Conservation (phyloP, 2,888 invertebrate species). For the Pharmacophagus antenor region DNA sequence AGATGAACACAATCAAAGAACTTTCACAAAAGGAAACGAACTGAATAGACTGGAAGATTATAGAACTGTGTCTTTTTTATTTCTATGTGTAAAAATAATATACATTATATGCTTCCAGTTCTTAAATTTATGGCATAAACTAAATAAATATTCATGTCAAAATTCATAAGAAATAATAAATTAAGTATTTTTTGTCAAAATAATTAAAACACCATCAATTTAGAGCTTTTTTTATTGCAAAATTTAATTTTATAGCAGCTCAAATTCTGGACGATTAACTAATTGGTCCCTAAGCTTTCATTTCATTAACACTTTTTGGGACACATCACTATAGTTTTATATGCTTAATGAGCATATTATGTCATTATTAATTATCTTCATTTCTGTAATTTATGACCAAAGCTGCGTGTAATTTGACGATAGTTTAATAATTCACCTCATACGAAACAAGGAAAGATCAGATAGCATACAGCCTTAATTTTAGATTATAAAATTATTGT, state of each 20-base stretch:
- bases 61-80: too few relatives aligned
- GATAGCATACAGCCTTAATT: too few relatives aligned
- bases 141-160: not conserved
- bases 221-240: too few relatives aligned
- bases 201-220: not conserved
- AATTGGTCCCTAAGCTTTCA: not conserved
- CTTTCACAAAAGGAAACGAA: not conserved
- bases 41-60: conserved; percentile 4
- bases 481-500: too few relatives aligned
- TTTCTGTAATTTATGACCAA: not conserved
- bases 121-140: not conserved
- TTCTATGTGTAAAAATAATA: too few relatives aligned
- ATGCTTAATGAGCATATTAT: not conserved
- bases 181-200: not conserved
- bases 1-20: conserved; percentile 1
- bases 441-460: too few relatives aligned
- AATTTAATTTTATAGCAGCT: too few relatives aligned
- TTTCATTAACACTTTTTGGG: not conserved
- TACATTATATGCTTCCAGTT: too few relatives aligned
- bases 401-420: not conserved
- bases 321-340: not conserved
- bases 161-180: not conserved
- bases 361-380: not conserved
- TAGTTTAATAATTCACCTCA: too few relatives aligned
- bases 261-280: not conserved